Base-by-base conservation (phyloP, 2,888 invertebrate species). In the Litoditis marina region DNA sequence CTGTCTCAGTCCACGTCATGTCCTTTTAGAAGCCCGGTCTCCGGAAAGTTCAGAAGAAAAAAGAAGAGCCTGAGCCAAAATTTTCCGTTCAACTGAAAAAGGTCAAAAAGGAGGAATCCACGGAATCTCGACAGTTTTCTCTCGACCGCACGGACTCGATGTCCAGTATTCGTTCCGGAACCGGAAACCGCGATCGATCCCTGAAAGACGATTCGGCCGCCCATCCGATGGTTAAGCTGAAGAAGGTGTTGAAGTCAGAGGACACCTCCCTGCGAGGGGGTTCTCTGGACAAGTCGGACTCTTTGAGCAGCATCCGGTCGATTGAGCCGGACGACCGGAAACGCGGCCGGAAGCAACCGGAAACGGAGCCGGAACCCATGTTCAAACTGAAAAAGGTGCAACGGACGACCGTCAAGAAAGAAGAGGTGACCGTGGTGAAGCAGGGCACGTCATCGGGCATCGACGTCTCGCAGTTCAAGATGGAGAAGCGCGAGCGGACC, bases 361-460 rank as follows among this genome's bases (percentile, higher is more conserved):
- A 66, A 32, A 57, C 63, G 50, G 61, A 61, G 27, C 27, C 46
- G 22, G 22, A 55, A 55, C 36, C 30, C 60, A 62, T 71, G 54
- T 69, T 78, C 28, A 73, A 75, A 57, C 66, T 79, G 63, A 80
- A 80, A 63, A 78, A 73, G 54, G 74, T 77, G 11, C 66, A 64
- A 19, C 76, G 76, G 57, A 71, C 69, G 36, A 54, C 63, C 28
- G 64, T 68, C 44, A 68, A 66, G 56, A 47, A 32, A 25, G 55
- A 54, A 27, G 39, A 44, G 13, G 52, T 27, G 31, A 46, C 13
- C 28, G 69, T 72, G 58, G 74, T 73, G 63, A 73, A 76, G 54
- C 55, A 69, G 22, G 32, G 46, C n/a, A 46, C 42, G 0, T 28
- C 47, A 11, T 39, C 39, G 19, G 61, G 61, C 34, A 65, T 68